Evolutionary conservation across 2,888 invertebrate genomes (phyloP), one percentile per base, ranked within the genome.

Genomic region (Dorcus hopei): DNA sequence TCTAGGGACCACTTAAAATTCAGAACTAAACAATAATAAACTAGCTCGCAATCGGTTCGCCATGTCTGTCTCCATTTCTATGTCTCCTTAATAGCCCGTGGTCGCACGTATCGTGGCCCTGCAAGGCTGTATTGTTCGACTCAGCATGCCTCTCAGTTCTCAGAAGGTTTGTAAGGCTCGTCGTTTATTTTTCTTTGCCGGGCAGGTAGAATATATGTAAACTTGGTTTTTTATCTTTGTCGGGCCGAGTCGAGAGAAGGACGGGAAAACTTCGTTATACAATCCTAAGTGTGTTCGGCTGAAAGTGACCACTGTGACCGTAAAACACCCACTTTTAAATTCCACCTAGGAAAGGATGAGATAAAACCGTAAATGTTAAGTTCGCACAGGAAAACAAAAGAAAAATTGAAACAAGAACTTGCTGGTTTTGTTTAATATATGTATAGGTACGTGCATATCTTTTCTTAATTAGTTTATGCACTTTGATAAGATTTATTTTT

Each of bases 51-150:
- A 58, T 58, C 58, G 55, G 47, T 49, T 55, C 52, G 54, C 51
- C 47, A 49, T 55, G 49, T 58, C 58, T 53, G 52, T 58, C 55
- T 54, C 57, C n/a, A 54, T 57, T 54, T 57, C 49, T 52, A 49
- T 58, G 58, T 52, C 57, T 56, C 23, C 49, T 61, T 52, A 53
- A 55, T 61, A 56, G 52, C 59, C 56, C 48, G 54, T 50, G 55
- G 52, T 48, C 52, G 49, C 52, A 49, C 57, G 26, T 33, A 33
- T 33, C 59, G 60, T 61, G 59, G 63, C 64, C 63, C 65, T 62
- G 67, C 65, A 67, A 67, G 65, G 67, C 64, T 67, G 65, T 65
- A 67, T 67, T 67, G 67, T 67, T 65, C 59, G 52, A 61, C 64
- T 45, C 67, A 65, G 65, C 65, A 56, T 65, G 65, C 52, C 58